Conservation (phyloP, 2,888 invertebrate genomes). For the Coelinius sp. region DNA sequence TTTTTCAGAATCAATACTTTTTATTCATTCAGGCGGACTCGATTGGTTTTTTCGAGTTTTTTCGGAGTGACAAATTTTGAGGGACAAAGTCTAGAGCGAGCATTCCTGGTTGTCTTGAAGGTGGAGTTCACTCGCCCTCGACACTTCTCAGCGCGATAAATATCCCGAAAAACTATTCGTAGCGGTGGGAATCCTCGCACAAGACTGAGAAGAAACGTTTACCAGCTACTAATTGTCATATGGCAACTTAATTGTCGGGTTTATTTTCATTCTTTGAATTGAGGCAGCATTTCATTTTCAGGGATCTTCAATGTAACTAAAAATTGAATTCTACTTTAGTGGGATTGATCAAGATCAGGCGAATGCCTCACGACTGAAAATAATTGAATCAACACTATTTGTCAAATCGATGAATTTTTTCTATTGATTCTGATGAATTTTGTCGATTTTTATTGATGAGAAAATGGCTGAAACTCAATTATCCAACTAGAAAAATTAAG, state of each 20-base stretch:
- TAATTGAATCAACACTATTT: too few relatives aligned
- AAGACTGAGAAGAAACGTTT: slow-evolving; percentile 56
- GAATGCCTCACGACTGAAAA: too few relatives aligned
- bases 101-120: slow-evolving; percentile 40
- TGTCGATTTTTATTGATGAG: too few relatives aligned
- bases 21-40: not conserved
- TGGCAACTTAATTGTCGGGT: slow-evolving; percentile 66
- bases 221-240: slow-evolving; percentile 68
- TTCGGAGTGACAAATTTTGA: slow-evolving; percentile 9
- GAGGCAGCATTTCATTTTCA: not conserved
- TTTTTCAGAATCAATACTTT: not conserved
- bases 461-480: too few relatives aligned
- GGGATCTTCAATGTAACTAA: slow-evolving; percentile 15
- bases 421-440: too few relatives aligned
- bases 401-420: too few relatives aligned
- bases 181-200: slow-evolving; percentile 44
- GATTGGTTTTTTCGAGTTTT: not conserved
- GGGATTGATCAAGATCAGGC: not conserved
- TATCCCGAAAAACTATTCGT: slow-evolving; percentile 60
- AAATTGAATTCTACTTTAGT: not conserved
- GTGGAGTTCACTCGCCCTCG: slow-evolving; percentile 35
- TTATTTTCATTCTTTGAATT: slow-evolving; percentile 44
- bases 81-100: slow-evolving; percentile 21
- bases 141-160: slow-evolving; percentile 54
- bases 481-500: too few relatives aligned